Evolutionary conservation across 1,140 invertebrate species (phyloP).

Genomic region (Euwallacea fornicatus): DNA sequence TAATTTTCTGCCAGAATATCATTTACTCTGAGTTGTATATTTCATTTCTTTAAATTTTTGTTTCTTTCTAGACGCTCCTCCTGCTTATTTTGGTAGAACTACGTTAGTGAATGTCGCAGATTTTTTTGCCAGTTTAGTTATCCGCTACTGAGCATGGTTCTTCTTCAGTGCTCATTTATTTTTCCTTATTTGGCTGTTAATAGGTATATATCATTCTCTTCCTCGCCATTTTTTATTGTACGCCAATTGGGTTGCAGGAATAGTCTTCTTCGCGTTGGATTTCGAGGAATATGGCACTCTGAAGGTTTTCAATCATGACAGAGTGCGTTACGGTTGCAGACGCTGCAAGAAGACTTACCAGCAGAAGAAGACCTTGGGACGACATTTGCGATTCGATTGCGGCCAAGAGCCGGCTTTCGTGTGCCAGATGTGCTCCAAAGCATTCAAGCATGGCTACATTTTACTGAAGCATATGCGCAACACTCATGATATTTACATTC

Average conservation of each 20-base stretch:
- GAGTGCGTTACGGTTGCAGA: conserved; percentile 57
- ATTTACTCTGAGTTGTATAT: too few relatives aligned
- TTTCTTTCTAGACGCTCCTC: too few relatives aligned
- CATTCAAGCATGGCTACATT: conserved; percentile 57
- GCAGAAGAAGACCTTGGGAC: conserved; percentile 58
- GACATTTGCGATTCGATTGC: conserved; percentile 60
- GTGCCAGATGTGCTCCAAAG: conserved; percentile 58
- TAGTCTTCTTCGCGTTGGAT: conserved; percentile 38
- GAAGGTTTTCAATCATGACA: conserved; percentile 44
- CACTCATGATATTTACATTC: conserved; percentile 28
- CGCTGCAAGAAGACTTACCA: conserved; percentile 63
- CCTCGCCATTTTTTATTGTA: not conserved
- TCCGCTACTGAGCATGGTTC: not conserved
- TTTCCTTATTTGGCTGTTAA: not conserved
- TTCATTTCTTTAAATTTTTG: too few relatives aligned
- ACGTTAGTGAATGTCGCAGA: not conserved
- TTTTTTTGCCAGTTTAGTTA: not conserved
- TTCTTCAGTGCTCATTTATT: not conserved
- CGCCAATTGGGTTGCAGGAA: conserved; percentile 6
- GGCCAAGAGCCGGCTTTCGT: conserved; percentile 68
- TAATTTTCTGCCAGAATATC: too few relatives aligned
- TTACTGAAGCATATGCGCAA: conserved; percentile 54
- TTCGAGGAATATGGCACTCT: conserved; percentile 46
- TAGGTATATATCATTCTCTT: not conserved
- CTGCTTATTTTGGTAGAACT: too few relatives aligned